Evolutionary conservation across 2,797 vertebrate genomes (phyloP), one percentile per base, ranked within the genome.

Genomic region (Sebastiscus tertius): DNA sequence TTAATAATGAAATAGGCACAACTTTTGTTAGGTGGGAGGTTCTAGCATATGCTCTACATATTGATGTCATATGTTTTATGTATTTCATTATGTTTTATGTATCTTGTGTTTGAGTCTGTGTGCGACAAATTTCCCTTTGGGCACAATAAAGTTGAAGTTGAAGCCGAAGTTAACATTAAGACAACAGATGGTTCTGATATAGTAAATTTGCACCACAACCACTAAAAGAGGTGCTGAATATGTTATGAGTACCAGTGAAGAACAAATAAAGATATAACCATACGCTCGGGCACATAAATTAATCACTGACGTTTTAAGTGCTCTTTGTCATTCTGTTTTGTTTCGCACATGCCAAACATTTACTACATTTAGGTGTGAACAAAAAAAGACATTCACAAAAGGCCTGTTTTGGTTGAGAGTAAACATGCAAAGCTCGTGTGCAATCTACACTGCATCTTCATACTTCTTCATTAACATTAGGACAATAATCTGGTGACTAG

Each of bases 141-240:
- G 91, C 82, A 83, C 80, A 71, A 89, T 93, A 80, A 92, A 92
- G 72, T 72, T 84, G 77, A 85, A 81, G 84, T 77, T 62, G 73
- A 80, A 78, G 79, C 78, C 42, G 81, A 90, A 81, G 80, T 82
- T 77, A 90, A 83, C 80, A 81, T 85, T 80, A 80, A 80, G 83
- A 87, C 60, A 89, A 78, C 92, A 94, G 93, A 93, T 92, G 91
- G 82, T 72, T 88, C 33, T 77, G 79, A 85, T 85, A 64, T 80
- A 82, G 79, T 87, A 82, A 75, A 85, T 85, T 81, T 85, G 74
- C 72, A 75, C 55, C 63, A 64, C 75, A 13, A 73, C 69, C 76
- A 76, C 81, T 89, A 70, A 87, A 91, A 81, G 80, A 82, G 78
- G 60, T 80, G 74, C 82, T 90, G 85, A 89, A 89, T 85, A 80